Percentiles rank a stretch among this genome's conserved stretches.
Conservation (phyloP, 2,797 vertebrate species). For the Pachyuromys duprasi region DNA sequence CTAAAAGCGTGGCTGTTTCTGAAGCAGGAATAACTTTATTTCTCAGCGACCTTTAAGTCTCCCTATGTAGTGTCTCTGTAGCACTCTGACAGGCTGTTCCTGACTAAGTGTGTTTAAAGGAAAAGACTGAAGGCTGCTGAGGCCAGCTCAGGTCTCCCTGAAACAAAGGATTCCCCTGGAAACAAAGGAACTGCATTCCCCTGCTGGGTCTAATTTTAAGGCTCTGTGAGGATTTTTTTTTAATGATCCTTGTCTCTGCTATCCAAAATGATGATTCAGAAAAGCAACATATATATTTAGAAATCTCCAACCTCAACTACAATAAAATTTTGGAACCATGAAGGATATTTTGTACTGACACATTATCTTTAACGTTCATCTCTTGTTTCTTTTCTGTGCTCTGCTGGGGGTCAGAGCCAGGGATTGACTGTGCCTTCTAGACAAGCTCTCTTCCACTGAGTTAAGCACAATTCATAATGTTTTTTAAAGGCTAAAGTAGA, state of each 20-base stretch:
- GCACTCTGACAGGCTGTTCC: slow-evolving; percentile 1
- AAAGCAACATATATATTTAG: slow-evolving; percentile 29
- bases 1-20: not conserved
- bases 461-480: not conserved
- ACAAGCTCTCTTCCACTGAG: not conserved
- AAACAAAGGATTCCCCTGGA: not conserved
- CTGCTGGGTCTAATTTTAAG: slow-evolving; percentile 24
- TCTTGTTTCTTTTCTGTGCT: not conserved
- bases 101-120: not conserved
- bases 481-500: not conserved
- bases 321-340: not conserved
- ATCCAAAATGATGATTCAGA: slow-evolving; percentile 17
- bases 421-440: not conserved
- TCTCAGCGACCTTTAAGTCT: slow-evolving; percentile 5
- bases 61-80: not conserved
- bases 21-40: not conserved
- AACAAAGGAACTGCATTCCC: not conserved
- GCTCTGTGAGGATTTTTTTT: slow-evolving; percentile 31
- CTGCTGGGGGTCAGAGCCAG: not conserved
- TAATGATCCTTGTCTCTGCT: slow-evolving; percentile 31
- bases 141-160: slow-evolving; percentile 17
- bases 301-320: not conserved
- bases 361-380: not conserved
- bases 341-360: not conserved
- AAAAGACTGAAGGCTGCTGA: not conserved